Evolutionary conservation across 2,113 vertebrate genomes (phyloP).

Genomic region (Microtus richardsoni): DNA sequence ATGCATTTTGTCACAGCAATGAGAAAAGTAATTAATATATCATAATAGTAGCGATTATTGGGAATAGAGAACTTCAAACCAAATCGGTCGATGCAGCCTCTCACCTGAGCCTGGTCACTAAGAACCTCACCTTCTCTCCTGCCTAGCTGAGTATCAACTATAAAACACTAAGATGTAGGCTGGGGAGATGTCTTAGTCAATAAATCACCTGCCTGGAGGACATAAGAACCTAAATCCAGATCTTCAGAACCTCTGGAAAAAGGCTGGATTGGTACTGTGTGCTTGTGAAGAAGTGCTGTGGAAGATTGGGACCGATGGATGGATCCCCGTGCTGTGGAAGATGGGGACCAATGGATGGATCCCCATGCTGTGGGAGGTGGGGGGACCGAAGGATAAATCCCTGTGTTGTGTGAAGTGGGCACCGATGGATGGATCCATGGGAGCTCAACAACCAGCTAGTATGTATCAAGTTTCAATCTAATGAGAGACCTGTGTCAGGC

Average conservation of each 20-base stretch:
- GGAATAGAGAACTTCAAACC: background rate
- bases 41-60: constrained; percentile 20
- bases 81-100: background rate
- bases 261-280: too few species aligned
- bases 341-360: accelerated
- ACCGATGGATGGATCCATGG: background rate
- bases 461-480: background rate
- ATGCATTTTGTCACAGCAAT: background rate
- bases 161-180: background rate
- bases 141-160: constrained; percentile 46
- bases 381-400: accelerated
- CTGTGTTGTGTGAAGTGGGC: background rate
- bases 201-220: background rate
- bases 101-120: background rate
- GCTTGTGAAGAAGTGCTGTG: background rate
- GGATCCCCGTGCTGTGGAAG: background rate
- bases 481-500: background rate
- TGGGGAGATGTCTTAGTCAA: background rate
- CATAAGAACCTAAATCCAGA: too few species aligned
- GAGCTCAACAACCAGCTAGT: background rate
- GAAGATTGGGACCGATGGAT: background rate
- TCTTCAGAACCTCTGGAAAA: background rate
- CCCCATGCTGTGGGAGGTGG: background rate
- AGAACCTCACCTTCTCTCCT: background rate
- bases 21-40: background rate